Conservation (phyloP, 2,797 vertebrate species). For the Xiphophorus birchmanni region DNA sequence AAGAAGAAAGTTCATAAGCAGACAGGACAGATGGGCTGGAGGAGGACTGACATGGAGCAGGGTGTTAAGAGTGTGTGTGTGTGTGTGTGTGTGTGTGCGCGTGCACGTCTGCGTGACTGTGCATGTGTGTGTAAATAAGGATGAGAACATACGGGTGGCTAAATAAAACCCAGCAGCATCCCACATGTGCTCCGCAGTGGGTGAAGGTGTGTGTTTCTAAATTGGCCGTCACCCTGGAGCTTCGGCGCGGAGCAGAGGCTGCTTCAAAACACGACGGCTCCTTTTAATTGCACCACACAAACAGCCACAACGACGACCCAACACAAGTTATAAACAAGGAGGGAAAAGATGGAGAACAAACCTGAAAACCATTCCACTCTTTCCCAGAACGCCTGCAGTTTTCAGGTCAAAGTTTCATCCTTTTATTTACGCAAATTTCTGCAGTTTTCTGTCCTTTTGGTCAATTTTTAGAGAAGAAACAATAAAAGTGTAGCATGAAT, state of each 20-base stretch:
- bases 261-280: background rate
- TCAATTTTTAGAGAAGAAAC: background rate
- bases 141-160: constrained; percentile 63
- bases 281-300: background rate
- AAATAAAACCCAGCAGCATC: constrained; percentile 69
- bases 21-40: constrained; percentile 73
- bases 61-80: constrained; percentile 46
- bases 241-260: constrained; percentile 15
- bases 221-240: constrained; percentile 39
- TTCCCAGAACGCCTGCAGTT: background rate
- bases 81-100: constrained; percentile 10
- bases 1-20: constrained; percentile 43
- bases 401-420: background rate
- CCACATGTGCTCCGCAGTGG: constrained; percentile 63
- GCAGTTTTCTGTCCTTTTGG: background rate
- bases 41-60: constrained; percentile 71
- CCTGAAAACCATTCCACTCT: background rate
- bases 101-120: background rate
- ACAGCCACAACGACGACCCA: background rate
- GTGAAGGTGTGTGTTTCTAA: constrained; percentile 57
- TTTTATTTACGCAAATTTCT: background rate
- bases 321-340: background rate
- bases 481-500: background rate
- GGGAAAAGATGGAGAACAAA: background rate
- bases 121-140: constrained; percentile 11